Conservation (phyloP, 2,888 invertebrate species). For the Sympetrum striolatum region DNA sequence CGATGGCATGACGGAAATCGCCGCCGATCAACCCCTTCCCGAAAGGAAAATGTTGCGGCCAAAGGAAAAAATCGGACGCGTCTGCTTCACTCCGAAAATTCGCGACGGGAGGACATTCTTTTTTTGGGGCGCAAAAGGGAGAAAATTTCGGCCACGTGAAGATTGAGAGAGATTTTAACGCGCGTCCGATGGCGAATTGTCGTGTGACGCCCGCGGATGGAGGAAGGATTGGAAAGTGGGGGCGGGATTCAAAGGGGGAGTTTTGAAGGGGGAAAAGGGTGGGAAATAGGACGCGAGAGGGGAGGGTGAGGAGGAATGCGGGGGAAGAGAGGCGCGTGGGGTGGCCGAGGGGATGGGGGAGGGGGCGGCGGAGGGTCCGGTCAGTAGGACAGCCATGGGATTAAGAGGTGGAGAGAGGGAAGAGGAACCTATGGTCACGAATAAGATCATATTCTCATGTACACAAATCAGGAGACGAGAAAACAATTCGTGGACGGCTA, state of each 20-base stretch:
- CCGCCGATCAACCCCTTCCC: background rate
- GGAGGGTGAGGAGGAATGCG: slow-evolving; percentile 22
- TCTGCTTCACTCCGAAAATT: background rate
- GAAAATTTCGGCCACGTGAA: background rate
- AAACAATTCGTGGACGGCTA: no score
- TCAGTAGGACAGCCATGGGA: slow-evolving; percentile 27
- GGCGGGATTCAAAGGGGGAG: background rate
- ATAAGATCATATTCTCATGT: background rate
- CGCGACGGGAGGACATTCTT: background rate
- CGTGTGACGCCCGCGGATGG: background rate
- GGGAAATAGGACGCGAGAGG: slow-evolving; percentile 24
- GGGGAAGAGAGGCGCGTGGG: slow-evolving; percentile 6
- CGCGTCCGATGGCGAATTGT: background rate
- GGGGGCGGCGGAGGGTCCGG: background rate
- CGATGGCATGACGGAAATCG: no score
- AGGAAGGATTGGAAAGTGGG: background rate
- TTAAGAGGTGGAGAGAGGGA: slow-evolving; percentile 1
- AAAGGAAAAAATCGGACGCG: background rate
- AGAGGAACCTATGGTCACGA: background rate
- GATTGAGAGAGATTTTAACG: background rate
- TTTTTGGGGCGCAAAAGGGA: background rate
- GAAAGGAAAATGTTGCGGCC: background rate
- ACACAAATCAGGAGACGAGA: background rate
- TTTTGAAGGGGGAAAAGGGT: background rate
- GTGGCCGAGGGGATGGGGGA: background rate